phyloP scores from a whole-genome alignment of 1,140 invertebrate genomes.

The Drosophila littoralis region DNA sequence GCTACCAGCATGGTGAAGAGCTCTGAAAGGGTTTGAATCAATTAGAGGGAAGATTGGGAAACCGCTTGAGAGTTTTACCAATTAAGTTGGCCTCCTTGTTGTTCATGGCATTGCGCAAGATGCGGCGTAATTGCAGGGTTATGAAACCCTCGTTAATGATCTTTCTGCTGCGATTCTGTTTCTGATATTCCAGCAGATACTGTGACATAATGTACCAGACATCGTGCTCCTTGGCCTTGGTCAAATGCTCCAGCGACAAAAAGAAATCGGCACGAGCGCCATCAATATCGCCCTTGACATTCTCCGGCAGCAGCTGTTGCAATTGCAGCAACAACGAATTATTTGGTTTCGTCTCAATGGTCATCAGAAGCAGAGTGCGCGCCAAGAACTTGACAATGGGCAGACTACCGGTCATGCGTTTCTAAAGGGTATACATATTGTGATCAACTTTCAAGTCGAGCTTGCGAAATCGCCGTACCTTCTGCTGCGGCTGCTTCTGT shows the following conservation, averaged over 20 bases:
- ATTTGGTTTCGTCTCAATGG: constrained; percentile 51
- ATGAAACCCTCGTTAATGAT: constrained; percentile 75
- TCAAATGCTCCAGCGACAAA: constrained; percentile 67
- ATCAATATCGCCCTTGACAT: constrained; percentile 57
- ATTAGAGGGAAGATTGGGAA: not conserved
- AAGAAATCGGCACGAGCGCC: constrained; percentile 72
- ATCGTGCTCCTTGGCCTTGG: constrained; percentile 75
- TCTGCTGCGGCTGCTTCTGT: constrained; percentile 47
- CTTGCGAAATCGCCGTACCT: constrained; percentile 32
- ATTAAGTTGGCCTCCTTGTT: constrained; percentile 72
- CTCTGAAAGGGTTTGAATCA: constrained; percentile 29
- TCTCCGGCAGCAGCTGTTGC: constrained; percentile 38
- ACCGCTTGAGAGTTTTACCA: constrained; percentile 28
- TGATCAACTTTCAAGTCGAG: not conserved
- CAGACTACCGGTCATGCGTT: constrained; percentile 46
- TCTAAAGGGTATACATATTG: constrained; percentile 33
- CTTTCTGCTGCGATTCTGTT: constrained; percentile 51
- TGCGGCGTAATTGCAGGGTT: constrained; percentile 67
- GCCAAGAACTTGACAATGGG: constrained; percentile 71
- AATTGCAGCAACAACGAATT: constrained; percentile 62
- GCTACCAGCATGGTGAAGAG: constrained; percentile 70
- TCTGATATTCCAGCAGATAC: constrained; percentile 72
- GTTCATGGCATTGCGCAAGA: constrained; percentile 66
- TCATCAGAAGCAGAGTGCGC: constrained; percentile 65
- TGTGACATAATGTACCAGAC: constrained; percentile 78